Evolutionary conservation across 2,113 vertebrate genomes (phyloP).

Genomic region (Clinocottus analis): DNA sequence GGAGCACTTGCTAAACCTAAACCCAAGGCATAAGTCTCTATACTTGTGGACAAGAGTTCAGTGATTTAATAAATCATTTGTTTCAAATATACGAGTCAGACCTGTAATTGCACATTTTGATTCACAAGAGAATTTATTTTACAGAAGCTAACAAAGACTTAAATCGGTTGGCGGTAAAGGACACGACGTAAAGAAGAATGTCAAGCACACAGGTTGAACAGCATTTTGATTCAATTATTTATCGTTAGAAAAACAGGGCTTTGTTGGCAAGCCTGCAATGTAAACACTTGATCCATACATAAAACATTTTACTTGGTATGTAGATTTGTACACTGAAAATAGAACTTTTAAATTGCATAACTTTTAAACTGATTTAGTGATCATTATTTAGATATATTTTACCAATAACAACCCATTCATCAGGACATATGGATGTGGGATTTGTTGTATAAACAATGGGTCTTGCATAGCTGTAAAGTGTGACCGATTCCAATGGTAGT

Average conservation of each 20-base stretch:
- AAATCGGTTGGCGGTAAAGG: neutral
- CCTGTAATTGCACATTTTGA: conserved; percentile 35
- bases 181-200: conserved; percentile 7
- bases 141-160: conserved; percentile 41
- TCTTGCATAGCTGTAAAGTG: conserved; percentile 87
- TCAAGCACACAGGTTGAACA: conserved; percentile 64
- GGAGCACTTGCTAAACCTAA: conserved; percentile 57
- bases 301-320: conserved; percentile 54
- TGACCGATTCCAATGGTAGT: conserved; percentile 96
- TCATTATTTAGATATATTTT: conserved; percentile 5
- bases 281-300: conserved; percentile 27
- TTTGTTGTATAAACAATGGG: neutral
- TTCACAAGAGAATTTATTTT: conserved; percentile 27
- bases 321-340: conserved; percentile 45
- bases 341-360: conserved; percentile 33
- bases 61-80: conserved; percentile 66
- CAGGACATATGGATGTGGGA: neutral
- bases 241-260: conserved; percentile 74
- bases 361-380: conserved; percentile 1
- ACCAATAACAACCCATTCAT: conserved; percentile 15
- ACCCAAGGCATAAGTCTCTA: conserved; percentile 61
- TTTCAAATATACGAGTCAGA: conserved; percentile 53
- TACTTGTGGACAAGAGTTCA: conserved; percentile 68
- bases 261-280: conserved; percentile 48
- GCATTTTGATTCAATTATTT: conserved; percentile 57